Conservation (phyloP, 1,140 invertebrate species). For the Achatina immaculata region DNA sequence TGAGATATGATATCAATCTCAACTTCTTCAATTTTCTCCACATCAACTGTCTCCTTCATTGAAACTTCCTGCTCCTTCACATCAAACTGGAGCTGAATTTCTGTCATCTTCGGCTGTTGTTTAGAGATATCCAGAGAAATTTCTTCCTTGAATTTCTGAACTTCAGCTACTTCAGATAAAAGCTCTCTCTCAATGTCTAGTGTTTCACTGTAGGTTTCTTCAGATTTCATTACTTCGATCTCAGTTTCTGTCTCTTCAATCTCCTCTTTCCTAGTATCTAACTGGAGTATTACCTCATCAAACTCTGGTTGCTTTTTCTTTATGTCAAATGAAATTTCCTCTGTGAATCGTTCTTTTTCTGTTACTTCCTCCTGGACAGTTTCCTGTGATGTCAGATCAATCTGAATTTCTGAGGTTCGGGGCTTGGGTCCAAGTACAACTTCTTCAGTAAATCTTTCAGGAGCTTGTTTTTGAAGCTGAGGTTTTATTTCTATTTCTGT, state of each 20-base stretch:
- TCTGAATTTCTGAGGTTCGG: neutral
- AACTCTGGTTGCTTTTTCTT: conserved; percentile 83
- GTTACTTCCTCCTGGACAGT: conserved; percentile 36
- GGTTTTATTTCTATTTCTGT: conserved; percentile 35
- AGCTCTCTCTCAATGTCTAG: conserved; percentile 39
- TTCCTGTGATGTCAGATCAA: conserved; percentile 20
- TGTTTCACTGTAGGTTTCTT: conserved; percentile 20
- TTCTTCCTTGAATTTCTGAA: conserved; percentile 39
- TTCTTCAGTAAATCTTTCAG: conserved; percentile 14
- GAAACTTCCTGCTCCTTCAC: conserved; percentile 13
- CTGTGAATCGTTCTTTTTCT: conserved; percentile 28
- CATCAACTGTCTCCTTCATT: conserved; percentile 32
- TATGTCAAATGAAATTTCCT: conserved; percentile 77
- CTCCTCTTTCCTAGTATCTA: conserved; percentile 71
- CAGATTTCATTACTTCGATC: conserved; percentile 25
- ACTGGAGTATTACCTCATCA: conserved; percentile 83
- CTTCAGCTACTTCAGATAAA: conserved; percentile 13
- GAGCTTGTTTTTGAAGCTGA: conserved; percentile 32
- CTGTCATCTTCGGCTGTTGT: conserved; percentile 31
- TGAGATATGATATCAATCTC: conserved; percentile 15
- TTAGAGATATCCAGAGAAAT: conserved; percentile 39
- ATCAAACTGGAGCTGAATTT: conserved; percentile 38
- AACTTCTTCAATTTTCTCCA: conserved; percentile 31
- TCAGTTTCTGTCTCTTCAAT: conserved; percentile 20
- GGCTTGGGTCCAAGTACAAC: conserved; percentile 5